Percentiles rank a stretch among this genome's conserved stretches.
Conservation (phyloP, 2,888 invertebrate species). For the Leptinotarsa peninsularis region DNA sequence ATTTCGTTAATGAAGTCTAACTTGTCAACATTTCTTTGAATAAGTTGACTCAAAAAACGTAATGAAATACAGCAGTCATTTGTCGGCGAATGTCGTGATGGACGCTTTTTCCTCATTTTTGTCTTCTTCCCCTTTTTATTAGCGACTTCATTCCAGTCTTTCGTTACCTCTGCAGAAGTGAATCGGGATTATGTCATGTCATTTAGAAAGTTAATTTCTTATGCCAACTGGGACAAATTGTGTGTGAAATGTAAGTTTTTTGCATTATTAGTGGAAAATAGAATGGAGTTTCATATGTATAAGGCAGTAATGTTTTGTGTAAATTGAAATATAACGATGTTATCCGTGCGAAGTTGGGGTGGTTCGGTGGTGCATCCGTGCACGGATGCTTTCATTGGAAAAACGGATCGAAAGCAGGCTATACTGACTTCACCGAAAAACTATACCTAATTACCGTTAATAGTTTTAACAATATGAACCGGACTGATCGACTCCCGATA, state of each 20-base stretch:
- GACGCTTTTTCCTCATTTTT: not conserved
- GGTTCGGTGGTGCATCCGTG: too few relatives aligned
- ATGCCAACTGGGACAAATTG: not conserved
- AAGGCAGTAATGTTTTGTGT: too few relatives aligned
- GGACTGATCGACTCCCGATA: too few relatives aligned
- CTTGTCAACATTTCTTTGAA: not conserved
- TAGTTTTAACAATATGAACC: too few relatives aligned
- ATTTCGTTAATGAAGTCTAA: not conserved
- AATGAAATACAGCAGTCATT: not conserved
- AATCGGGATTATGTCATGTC: not conserved
- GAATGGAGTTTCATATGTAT: too few relatives aligned
- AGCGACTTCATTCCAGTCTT: not conserved
- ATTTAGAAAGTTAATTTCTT: not conserved
- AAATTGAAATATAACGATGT: too few relatives aligned
- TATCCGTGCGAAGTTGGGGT: too few relatives aligned
- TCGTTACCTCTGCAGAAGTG: not conserved
- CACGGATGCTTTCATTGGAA: too few relatives aligned
- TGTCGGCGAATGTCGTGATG: not conserved
- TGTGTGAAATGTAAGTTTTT: not conserved
- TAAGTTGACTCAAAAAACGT: not conserved
- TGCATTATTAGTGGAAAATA: not conserved
- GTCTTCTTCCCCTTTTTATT: not conserved
- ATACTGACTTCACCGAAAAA: too few relatives aligned
- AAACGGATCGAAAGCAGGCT: too few relatives aligned
- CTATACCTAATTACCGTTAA: too few relatives aligned